phyloP scores from a whole-genome alignment of 2,797 vertebrate species.

The Halcyon badia region DNA sequence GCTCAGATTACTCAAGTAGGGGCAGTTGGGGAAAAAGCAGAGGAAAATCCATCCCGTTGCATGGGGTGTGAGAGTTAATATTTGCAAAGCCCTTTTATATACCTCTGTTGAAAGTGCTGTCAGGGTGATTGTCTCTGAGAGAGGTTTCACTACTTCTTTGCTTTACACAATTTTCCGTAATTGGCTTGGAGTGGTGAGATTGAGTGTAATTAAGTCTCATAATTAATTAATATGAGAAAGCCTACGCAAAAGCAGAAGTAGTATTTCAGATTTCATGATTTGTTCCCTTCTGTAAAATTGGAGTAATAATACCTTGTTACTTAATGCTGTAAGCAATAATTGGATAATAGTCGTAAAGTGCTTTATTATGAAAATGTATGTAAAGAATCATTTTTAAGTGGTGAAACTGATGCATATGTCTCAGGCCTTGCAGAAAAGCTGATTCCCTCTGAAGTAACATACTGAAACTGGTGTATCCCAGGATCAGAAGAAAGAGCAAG shows the following conservation, averaged over 20 bases:
- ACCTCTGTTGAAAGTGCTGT: neutral
- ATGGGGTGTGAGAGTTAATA: neutral
- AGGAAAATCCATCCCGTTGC: neutral
- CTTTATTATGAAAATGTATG: conserved; percentile 53
- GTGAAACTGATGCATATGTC: neutral
- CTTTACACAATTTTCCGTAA: conserved; percentile 55
- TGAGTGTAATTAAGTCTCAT: conserved; percentile 72
- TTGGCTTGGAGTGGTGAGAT: conserved; percentile 53
- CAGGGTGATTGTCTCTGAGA: conserved; percentile 7
- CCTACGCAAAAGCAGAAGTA: conserved; percentile 39
- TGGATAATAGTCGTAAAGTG: conserved; percentile 50
- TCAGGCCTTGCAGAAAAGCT: neutral
- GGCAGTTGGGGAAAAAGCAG: neutral
- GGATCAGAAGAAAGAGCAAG: neutral
- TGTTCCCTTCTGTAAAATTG: conserved; percentile 18
- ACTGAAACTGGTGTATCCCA: neutral
- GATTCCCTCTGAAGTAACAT: neutral
- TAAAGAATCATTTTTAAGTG: conserved; percentile 22
- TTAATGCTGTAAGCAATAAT: conserved; percentile 59
- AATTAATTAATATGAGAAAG: conserved; percentile 73
- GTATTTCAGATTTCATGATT: conserved; percentile 36
- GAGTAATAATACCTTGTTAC: conserved; percentile 16
- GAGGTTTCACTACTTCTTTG: conserved; percentile 28
- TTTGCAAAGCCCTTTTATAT: neutral
- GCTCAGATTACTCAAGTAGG: neutral